Base-by-base conservation (phyloP, 1,140 invertebrate genomes). In the Aphis craccivora region DNA sequence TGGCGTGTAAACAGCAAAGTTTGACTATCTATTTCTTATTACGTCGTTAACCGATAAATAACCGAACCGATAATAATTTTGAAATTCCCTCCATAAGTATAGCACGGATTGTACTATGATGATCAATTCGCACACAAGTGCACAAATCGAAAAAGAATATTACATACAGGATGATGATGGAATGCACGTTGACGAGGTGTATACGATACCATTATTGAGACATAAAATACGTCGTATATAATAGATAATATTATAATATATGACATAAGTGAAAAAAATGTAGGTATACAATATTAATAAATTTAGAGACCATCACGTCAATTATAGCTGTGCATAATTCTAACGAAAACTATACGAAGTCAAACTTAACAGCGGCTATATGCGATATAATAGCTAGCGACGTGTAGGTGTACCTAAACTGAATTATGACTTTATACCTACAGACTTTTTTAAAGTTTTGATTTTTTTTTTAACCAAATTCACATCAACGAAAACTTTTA, bases 21-120 rank as follows among this genome's bases (percentile, higher is more conserved):
- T 89, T 37, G 88, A 55, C 51, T 89, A 55, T 53, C 35, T 89
- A 55, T 89, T 89, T 89, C 51, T 51, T 89, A 89, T 89, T 89
- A 89, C 48, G 35, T 25, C n/a, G 8, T 51, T 53, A 53, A 14
- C 48, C 88, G 35, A 89, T 89, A 89, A 89, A 89, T 89, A 51
- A 89, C 35, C 6, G 35, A n/a, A 23, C 22, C 87, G n/a, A 87
- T 53, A 25, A 89, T n/a, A 55, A 88, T 88, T 55, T 37, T 37
- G 51, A 89, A 89, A 89, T 5, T 55, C 35, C 23, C 23, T 25
- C 23, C 9, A 48, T 89, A 55, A 55, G 35, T 53, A 5, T 40
- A 89, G 40, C 51, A 37, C 51, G 35, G 37, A 40, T 25, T 55
- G 55, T 55, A 35, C 20, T 35, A 84, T 25, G 81, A 84, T 84